Conservation (phyloP, 2,113 vertebrate species). For the Procavia capensis region DNA sequence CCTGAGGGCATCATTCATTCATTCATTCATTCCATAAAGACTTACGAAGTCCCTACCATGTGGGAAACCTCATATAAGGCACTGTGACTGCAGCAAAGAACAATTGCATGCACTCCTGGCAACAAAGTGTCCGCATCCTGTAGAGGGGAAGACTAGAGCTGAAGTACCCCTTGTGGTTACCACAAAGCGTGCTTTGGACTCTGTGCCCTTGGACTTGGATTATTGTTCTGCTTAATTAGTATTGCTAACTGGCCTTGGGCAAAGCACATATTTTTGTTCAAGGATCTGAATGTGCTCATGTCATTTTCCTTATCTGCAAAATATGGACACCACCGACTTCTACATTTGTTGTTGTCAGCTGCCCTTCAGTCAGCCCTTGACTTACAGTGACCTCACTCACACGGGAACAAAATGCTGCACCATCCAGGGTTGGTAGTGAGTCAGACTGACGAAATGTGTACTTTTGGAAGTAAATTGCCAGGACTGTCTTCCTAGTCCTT, state of each 20-base stretch:
- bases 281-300: not conserved
- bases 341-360: not conserved
- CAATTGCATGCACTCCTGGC: not conserved
- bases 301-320: not conserved
- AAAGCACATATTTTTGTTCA: not conserved
- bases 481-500: too few species aligned
- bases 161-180: fast-evolving
- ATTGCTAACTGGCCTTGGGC: not conserved
- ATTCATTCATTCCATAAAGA: not conserved
- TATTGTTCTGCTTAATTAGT: not conserved
- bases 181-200: too few species aligned
- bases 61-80: not conserved
- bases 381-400: too few species aligned
- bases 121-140: not conserved
- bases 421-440: too few species aligned
- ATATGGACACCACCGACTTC: not conserved
- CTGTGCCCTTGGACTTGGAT: not conserved
- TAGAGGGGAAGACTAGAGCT: too few species aligned
- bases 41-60: not conserved
- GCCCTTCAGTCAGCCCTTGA: too few species aligned
- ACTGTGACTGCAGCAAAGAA: not conserved
- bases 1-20: not conserved
- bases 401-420: too few species aligned
- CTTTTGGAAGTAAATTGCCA: too few species aligned
- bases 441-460: too few species aligned